A percentile compares a stretch with the other conserved stretches of the same genome.
Conservation (phyloP, 2,797 vertebrate genomes). For the Gobionotothen gibberifrons region DNA sequence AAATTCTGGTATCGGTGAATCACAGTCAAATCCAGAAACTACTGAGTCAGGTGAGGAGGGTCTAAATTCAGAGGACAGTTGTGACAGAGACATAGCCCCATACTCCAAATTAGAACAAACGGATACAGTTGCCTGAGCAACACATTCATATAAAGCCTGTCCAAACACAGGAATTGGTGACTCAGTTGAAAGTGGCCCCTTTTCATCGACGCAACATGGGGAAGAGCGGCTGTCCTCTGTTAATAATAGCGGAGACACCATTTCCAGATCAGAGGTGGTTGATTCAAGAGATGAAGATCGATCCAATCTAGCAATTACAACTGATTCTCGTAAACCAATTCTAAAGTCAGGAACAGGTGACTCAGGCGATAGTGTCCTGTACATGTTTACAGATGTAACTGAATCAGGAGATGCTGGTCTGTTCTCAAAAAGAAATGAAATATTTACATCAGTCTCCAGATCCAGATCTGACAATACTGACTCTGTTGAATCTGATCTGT, state of each 20-base stretch:
- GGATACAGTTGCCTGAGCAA: slow-evolving; percentile 36
- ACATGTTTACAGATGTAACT: slow-evolving; percentile 43
- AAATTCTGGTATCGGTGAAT: slow-evolving; percentile 42
- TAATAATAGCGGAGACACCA: too few relatives aligned
- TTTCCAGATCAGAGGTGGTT: slow-evolving; percentile 37
- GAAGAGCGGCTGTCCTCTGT: too few relatives aligned
- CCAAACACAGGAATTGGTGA: slow-evolving; percentile 70
- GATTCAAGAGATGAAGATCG: slow-evolving; percentile 49
- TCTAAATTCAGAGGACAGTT: slow-evolving; percentile 35
- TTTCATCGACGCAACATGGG: too few relatives aligned
- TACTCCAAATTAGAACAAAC: slow-evolving; percentile 44
- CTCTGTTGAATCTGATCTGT: slow-evolving; percentile 59
- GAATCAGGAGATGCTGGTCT: slow-evolving; percentile 63
- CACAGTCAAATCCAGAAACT: slow-evolving; percentile 37
- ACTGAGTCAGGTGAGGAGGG: slow-evolving; percentile 50
- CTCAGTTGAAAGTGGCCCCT: slow-evolving; percentile 24
- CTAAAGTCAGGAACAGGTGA: slow-evolving; percentile 72
- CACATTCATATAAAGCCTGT: slow-evolving; percentile 30
- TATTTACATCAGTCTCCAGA: slow-evolving; percentile 29
- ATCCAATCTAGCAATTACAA: slow-evolving; percentile 8
- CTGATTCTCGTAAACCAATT: slow-evolving; percentile 39
- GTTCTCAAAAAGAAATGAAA: slow-evolving; percentile 30
- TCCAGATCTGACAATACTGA: slow-evolving; percentile 56
- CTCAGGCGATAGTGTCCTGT: slow-evolving; percentile 61
- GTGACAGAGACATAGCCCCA: neutral